These are phyloP conservation scores for Pseudobourletiella spinata DNA, from an alignment of 1,140 invertebrate genomes.

Conservation along the genomic window DNA sequence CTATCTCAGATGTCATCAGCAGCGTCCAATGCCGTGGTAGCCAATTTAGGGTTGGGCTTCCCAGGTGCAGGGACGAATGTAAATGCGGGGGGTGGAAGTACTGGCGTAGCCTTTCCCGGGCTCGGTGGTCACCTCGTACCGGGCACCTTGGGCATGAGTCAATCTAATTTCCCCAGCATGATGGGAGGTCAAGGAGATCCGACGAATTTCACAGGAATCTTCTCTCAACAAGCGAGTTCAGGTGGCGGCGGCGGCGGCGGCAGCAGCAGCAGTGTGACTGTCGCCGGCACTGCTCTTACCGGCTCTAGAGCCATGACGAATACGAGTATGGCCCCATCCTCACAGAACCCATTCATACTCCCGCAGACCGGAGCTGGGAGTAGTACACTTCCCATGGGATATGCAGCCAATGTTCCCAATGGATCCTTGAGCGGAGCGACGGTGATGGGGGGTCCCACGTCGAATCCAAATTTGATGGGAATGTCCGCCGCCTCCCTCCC, in stretches of 20 bases:
- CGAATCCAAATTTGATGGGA: not conserved
- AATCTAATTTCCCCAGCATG: not conserved
- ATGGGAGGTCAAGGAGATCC: not conserved
- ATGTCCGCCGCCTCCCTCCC: no score
- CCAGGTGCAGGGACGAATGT: not conserved
- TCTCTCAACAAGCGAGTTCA: not conserved
- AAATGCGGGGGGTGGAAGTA: constrained; percentile 33
- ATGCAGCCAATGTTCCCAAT: not conserved
- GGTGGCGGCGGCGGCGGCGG: no score
- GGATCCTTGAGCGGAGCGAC: not conserved
- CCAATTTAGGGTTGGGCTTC: not conserved
- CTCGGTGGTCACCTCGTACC: no score
- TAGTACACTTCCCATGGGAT: not conserved
- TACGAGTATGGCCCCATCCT: not conserved
- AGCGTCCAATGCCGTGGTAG: no score
- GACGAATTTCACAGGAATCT: not conserved
- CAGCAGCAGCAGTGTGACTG: no score
- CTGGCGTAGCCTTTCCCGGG: constrained; percentile 28
- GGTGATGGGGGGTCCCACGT: not conserved
- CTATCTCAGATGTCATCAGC: no score
- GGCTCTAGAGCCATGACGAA: not conserved
- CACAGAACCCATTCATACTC: not conserved
- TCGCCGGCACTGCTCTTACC: no score
- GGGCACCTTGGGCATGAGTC: not conserved
- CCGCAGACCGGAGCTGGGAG: not conserved